Evolutionary conservation across 2,113 vertebrate species (phyloP).

Genomic region (Calonectris borealis): DNA sequence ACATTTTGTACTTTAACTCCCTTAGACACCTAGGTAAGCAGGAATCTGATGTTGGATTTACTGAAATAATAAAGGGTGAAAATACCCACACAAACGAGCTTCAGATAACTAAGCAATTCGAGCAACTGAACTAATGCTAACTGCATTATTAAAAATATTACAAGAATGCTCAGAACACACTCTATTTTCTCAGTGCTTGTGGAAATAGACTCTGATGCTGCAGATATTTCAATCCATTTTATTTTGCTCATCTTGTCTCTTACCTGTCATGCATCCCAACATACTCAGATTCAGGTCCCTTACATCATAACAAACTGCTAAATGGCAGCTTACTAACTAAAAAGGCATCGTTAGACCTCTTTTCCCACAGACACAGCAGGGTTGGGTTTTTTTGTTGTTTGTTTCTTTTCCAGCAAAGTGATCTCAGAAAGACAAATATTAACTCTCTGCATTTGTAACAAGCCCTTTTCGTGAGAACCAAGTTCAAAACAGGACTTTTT

Average conservation of each 20-base stretch:
- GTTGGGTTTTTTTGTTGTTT: background rate
- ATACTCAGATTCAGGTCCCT: background rate
- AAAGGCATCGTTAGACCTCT: background rate
- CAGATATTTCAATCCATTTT: background rate
- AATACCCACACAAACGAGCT: background rate
- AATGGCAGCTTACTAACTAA: background rate
- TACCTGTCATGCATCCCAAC: fast-evolving
- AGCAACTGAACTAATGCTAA: background rate
- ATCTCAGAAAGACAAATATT: conserved; percentile 29
- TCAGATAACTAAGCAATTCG: background rate
- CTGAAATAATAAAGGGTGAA: background rate
- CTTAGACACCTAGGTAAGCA: background rate
- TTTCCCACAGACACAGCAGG: conserved; percentile 23
- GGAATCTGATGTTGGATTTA: background rate
- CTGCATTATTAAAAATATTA: background rate
- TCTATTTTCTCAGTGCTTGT: background rate
- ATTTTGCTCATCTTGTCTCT: background rate
- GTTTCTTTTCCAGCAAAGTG: conserved; percentile 1
- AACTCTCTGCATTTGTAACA: background rate
- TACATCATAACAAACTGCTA: background rate
- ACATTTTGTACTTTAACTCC: background rate
- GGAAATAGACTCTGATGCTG: background rate
- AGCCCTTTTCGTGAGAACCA: background rate
- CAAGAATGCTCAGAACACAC: background rate
- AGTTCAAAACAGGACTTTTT: background rate